Conservation (phyloP, 2,888 invertebrate genomes). For the Conistra vaccinii region DNA sequence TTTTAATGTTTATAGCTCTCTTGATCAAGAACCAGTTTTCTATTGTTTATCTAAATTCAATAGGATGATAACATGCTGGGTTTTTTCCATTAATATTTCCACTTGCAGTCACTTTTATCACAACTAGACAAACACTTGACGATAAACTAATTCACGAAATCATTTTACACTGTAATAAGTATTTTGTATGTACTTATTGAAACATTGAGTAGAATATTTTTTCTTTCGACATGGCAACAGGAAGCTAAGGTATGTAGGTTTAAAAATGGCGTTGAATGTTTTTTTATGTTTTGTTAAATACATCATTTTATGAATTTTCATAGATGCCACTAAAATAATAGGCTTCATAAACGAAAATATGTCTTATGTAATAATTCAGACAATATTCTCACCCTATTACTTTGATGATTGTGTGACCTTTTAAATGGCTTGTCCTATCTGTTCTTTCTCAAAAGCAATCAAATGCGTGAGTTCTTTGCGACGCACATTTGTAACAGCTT, state of each 20-base stretch:
- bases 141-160: conserved; percentile 21
- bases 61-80: conserved; percentile 3
- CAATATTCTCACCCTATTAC: conserved; percentile 3
- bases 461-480: conserved; percentile 17
- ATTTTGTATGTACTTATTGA: conserved; percentile 36
- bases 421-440: conserved; percentile 20
- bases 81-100: conserved; percentile 15
- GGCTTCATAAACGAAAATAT: conserved; percentile 22
- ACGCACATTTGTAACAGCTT: conserved; percentile 46
- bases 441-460: conserved; percentile 24
- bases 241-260: conserved; percentile 87
- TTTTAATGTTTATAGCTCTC: conserved; percentile 13
- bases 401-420: conserved; percentile 14
- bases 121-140: conserved; percentile 15
- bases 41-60: not conserved
- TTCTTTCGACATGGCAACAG: conserved; percentile 82
- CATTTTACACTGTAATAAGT: conserved; percentile 29
- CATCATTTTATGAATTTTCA: conserved; percentile 31
- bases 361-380: conserved; percentile 17
- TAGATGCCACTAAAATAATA: conserved; percentile 26
- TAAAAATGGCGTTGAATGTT: conserved; percentile 56
- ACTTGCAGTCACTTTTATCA: conserved; percentile 32
- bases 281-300: conserved; percentile 36
- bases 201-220: conserved; percentile 72
- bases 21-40: conserved; percentile 11